Conservation (phyloP, 2,888 invertebrate species). For the Euproctis similis region DNA sequence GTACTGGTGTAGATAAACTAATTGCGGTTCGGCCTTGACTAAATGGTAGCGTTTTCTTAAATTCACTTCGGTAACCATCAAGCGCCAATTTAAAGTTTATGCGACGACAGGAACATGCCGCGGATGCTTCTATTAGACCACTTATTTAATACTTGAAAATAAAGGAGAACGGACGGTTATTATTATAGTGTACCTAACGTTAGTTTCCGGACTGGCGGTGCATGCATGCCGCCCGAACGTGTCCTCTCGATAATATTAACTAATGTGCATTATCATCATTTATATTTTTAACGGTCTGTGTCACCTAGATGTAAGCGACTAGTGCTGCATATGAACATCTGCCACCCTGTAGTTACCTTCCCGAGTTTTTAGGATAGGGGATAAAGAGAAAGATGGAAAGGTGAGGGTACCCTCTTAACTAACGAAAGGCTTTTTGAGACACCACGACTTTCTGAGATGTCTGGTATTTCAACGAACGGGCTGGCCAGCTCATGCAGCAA, state of each 20-base stretch:
- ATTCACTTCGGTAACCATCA: constrained; percentile 22
- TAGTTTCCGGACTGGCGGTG: constrained; percentile 25
- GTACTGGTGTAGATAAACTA: too few species aligned
- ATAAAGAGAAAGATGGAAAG: too few species aligned
- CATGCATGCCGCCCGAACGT: constrained; percentile 24
- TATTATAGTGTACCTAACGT: constrained; percentile 37
- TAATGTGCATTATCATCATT: too few species aligned
- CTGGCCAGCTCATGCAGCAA: too few species aligned
- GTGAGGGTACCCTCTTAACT: too few species aligned
- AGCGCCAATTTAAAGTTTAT: constrained; percentile 24
- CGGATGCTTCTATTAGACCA: constrained; percentile 50
- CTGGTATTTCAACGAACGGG: too few species aligned
- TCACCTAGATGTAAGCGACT: not conserved
- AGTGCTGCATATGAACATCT: too few species aligned
- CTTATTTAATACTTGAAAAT: constrained; percentile 57
- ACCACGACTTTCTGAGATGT: too few species aligned
- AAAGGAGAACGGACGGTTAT: constrained; percentile 42
- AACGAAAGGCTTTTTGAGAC: too few species aligned
- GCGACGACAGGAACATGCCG: constrained; percentile 46
- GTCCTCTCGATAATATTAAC: too few species aligned
- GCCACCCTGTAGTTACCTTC: constrained; percentile 13
- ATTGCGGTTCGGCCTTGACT: constrained; percentile 24
- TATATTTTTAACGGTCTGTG: too few species aligned
- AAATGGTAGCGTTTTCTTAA: constrained; percentile 22
- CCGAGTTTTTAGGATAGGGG: too few species aligned